Percentiles rank a stretch among this genome's conserved stretches.
phyloP scores from a whole-genome alignment of 2,888 invertebrate species.

The Ochropleura plecta region DNA sequence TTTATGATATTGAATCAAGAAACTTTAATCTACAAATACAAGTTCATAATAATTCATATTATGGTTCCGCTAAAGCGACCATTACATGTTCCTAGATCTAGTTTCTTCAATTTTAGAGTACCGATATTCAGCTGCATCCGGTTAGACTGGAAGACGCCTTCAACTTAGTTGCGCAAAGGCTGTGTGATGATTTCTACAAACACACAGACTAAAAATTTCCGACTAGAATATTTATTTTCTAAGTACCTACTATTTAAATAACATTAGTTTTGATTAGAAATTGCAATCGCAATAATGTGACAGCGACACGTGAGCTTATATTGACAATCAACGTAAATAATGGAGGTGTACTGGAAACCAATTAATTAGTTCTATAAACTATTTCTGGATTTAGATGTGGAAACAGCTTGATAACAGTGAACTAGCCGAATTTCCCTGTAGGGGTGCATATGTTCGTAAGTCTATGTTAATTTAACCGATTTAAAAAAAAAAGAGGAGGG shows the following conservation, averaged over 20 bases:
- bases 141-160: no score
- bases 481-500: no score
- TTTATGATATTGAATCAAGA: neutral
- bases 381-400: neutral
- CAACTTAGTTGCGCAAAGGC: no score
- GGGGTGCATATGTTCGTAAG: neutral
- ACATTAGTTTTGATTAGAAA: slow-evolving; percentile 24
- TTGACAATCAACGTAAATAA: slow-evolving; percentile 4
- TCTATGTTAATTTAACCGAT: neutral
- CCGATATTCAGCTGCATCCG: no score
- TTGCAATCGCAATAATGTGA: slow-evolving; percentile 21
- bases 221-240: neutral
- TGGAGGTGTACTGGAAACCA: neutral
- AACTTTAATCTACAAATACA: no score
- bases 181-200: neutral
- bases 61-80: no score
- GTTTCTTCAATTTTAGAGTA: no score
- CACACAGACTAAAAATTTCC: neutral
- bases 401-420: neutral
- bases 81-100: no score
- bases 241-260: neutral
- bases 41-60: no score
- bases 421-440: neutral
- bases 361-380: slow-evolving; percentile 2
- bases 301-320: slow-evolving; percentile 29